Percentiles rank a stretch among this genome's conserved stretches.
Evolutionary conservation across 2,888 invertebrate species (phyloP).

Genomic region (Perithous albicinctus): DNA sequence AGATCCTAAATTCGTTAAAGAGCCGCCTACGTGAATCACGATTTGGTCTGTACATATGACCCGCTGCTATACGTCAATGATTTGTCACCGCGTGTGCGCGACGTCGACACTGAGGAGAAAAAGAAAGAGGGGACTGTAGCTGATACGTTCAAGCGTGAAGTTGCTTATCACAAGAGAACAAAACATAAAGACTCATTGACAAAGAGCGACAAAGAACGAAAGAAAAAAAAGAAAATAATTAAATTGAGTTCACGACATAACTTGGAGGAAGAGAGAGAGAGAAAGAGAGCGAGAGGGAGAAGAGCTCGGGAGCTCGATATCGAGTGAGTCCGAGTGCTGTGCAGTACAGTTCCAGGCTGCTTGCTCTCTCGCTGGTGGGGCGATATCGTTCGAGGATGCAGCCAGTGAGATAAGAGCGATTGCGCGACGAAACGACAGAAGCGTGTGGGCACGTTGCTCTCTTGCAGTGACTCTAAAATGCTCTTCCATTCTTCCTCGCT

Average conservation of each 20-base stretch:
- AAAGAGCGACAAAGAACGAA: neutral
- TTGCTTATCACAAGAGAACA: constrained; percentile 38
- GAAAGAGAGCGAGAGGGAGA: no score
- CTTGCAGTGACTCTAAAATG: constrained; percentile 58
- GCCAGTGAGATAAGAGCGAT: constrained; percentile 55
- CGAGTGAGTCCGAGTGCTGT: constrained; percentile 9
- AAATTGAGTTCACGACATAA: constrained; percentile 24
- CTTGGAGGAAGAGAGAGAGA: constrained; percentile 11
- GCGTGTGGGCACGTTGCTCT: constrained; percentile 42
- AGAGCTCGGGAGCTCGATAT: constrained; percentile 28
- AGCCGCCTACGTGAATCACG: constrained; percentile 63
- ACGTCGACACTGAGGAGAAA: constrained; percentile 18
- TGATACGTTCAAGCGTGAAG: constrained; percentile 36
- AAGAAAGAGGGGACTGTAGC: neutral
- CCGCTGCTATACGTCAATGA: constrained; percentile 20
- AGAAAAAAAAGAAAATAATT: neutral
- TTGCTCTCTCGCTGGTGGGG: neutral
- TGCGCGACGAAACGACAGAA: constrained; percentile 40
- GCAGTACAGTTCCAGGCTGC: constrained; percentile 18
- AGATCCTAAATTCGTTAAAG: constrained; percentile 67
- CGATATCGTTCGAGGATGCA: constrained; percentile 65
- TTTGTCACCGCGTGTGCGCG: constrained; percentile 41
- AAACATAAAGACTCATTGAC: constrained; percentile 6
- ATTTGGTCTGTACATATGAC: neutral
- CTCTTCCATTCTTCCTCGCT: constrained; percentile 24